Percentiles rank a stretch among this genome's conserved stretches.
These are phyloP conservation scores for Sebastes iracundus DNA, from an alignment of 2,797 vertebrate species.

Conservation along the genomic window DNA sequence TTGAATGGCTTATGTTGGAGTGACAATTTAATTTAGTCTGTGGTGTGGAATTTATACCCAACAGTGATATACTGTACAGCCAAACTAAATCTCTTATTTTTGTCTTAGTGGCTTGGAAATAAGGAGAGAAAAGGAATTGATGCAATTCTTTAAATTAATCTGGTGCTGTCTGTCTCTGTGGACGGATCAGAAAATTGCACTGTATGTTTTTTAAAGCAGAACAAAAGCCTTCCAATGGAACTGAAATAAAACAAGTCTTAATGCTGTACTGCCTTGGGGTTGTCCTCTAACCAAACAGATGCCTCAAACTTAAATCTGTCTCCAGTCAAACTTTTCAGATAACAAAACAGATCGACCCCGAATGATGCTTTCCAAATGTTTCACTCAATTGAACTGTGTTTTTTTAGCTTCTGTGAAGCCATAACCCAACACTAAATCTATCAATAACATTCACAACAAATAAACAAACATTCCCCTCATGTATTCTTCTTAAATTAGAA, in stretches of 20 bases:
- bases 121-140: constrained; percentile 21
- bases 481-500: not conserved
- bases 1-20: constrained; percentile 62
- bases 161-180: constrained; percentile 15
- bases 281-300: not conserved
- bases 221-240: constrained; percentile 2
- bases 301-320: not conserved
- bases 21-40: constrained; percentile 78
- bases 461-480: not conserved
- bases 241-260: not conserved
- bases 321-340: not conserved
- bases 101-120: constrained; percentile 27
- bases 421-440: not conserved
- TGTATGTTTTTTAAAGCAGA: not conserved
- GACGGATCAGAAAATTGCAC: constrained; percentile 25
- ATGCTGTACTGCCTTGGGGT: not conserved
- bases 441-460: not conserved
- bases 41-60: constrained; percentile 43
- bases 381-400: not conserved
- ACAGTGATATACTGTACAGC: constrained; percentile 35
- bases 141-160: constrained; percentile 49
- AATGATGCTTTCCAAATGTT: not conserved
- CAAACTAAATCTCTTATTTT: constrained; percentile 42
- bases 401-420: not conserved
- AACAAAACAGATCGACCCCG: not conserved